phyloP scores from a whole-genome alignment of 2,888 invertebrate species.

The Alloplasta piceator region DNA sequence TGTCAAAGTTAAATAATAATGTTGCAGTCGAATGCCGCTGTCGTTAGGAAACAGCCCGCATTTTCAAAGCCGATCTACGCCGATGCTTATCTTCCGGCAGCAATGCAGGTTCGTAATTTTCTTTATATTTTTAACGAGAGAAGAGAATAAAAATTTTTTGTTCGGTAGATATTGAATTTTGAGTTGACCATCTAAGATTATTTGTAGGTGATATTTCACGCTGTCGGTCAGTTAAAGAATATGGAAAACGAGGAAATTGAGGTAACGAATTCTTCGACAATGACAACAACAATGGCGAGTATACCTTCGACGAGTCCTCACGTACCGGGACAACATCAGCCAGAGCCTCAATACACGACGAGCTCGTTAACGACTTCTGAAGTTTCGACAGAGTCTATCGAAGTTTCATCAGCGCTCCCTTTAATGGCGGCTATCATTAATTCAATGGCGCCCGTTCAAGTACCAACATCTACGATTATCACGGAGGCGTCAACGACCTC shows the following conservation, averaged over 20 bases:
- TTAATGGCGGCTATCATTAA: no score
- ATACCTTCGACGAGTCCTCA: slow-evolving; percentile 71
- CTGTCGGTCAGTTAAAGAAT: slow-evolving; percentile 77
- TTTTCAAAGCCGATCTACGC: slow-evolving; percentile 84
- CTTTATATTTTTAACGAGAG: slow-evolving; percentile 4
- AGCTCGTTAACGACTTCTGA: slow-evolving; percentile 31
- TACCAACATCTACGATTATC: not conserved
- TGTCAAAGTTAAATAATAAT: slow-evolving; percentile 3
- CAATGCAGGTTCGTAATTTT: slow-evolving; percentile 85
- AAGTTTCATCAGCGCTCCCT: not conserved
- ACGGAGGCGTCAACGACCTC: slow-evolving; percentile 5
- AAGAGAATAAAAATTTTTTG: not conserved
- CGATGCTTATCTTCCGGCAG: slow-evolving; percentile 87
- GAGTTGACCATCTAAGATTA: slow-evolving; percentile 2
- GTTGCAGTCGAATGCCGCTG: slow-evolving; percentile 70
- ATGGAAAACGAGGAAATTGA: slow-evolving; percentile 71
- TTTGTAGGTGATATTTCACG: slow-evolving; percentile 78
- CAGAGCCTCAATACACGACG: slow-evolving; percentile 52
- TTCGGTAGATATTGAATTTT: not conserved
- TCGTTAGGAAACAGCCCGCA: slow-evolving; percentile 75
- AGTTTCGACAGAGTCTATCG: slow-evolving; percentile 12
- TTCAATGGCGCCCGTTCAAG: not conserved
- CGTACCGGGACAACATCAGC: slow-evolving; percentile 72
- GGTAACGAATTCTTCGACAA: slow-evolving; percentile 26
- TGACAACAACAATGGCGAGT: slow-evolving; percentile 32